Evolutionary conservation across 2,113 vertebrate species (phyloP).

Genomic region (Pterocles burchelli): DNA sequence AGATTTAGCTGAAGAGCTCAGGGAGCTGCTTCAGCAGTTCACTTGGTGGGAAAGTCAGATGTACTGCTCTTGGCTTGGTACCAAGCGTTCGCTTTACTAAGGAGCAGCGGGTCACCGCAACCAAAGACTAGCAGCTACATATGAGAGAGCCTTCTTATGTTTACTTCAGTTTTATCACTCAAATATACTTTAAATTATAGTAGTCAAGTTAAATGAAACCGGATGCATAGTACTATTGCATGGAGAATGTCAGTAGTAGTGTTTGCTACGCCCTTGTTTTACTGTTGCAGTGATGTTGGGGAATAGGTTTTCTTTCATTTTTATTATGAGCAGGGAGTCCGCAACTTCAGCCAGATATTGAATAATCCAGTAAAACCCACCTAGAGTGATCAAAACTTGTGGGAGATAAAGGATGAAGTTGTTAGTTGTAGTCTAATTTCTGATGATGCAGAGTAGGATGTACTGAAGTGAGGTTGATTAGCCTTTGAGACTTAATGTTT

Average conservation of each 20-base stretch:
- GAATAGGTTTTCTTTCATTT: background rate
- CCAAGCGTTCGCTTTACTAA: background rate
- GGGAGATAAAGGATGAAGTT: background rate
- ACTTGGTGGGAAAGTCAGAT: constrained; percentile 54
- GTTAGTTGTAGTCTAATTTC: background rate
- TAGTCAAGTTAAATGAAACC: background rate
- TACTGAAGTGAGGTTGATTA: background rate
- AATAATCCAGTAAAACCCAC: background rate
- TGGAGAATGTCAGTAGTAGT: background rate
- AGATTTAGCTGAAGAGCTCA: background rate
- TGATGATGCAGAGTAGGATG: background rate
- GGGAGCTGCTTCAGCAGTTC: constrained; percentile 32
- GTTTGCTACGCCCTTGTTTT: background rate
- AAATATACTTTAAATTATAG: background rate
- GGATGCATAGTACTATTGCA: background rate
- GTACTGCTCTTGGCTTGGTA: constrained; percentile 8
- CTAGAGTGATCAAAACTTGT: background rate
- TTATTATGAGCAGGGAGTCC: background rate
- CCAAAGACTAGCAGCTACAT: background rate
- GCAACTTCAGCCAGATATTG: background rate
- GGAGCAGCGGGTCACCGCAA: background rate
- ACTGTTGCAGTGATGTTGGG: background rate
- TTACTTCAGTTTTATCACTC: background rate
- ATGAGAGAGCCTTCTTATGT: background rate
- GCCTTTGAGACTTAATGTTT: background rate